Evolutionary conservation across 1,140 invertebrate species (phyloP).

Genomic region (Drosophila sproati): DNA sequence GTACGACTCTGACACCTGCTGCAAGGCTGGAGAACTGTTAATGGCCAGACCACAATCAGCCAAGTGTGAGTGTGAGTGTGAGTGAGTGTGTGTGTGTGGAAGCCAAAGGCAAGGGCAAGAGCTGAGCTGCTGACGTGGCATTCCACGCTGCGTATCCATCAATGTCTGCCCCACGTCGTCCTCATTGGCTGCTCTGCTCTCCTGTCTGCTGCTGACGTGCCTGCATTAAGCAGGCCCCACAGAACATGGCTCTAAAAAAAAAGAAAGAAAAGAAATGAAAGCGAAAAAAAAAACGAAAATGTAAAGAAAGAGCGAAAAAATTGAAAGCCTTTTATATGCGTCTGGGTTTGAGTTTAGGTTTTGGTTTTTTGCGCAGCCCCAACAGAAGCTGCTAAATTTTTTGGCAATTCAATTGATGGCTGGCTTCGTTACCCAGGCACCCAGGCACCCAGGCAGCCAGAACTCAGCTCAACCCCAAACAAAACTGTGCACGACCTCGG

Average conservation of each 20-base stretch:
- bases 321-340: constrained; percentile 77
- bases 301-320: constrained; percentile 51
- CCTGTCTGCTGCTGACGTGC: constrained; percentile 73
- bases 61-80: constrained; percentile 28
- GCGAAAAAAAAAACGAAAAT: constrained; percentile 32
- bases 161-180: constrained; percentile 73
- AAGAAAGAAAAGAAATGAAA: constrained; percentile 1
- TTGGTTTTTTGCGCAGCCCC: constrained; percentile 7
- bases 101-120: constrained; percentile 24
- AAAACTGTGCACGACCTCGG: constrained; percentile 50
- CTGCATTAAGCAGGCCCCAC: constrained; percentile 72
- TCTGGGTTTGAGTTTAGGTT: background rate
- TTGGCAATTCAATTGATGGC: constrained; percentile 81
- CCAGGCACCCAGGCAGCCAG: background rate
- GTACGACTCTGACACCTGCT: constrained; percentile 49
- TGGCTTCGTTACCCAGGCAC: constrained; percentile 39
- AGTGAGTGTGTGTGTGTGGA: constrained; percentile 43
- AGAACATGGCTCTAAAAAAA: constrained; percentile 29
- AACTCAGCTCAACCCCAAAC: constrained; percentile 1
- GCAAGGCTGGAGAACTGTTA: constrained; percentile 34
- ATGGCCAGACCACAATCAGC: constrained; percentile 46
- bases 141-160: constrained; percentile 77
- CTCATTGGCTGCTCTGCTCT: constrained; percentile 19
- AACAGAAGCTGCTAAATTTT: constrained; percentile 80
- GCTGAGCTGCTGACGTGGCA: constrained; percentile 70